Evolutionary conservation across 2,888 invertebrate genomes (phyloP).

Genomic region (Drosophila kokeensis): DNA sequence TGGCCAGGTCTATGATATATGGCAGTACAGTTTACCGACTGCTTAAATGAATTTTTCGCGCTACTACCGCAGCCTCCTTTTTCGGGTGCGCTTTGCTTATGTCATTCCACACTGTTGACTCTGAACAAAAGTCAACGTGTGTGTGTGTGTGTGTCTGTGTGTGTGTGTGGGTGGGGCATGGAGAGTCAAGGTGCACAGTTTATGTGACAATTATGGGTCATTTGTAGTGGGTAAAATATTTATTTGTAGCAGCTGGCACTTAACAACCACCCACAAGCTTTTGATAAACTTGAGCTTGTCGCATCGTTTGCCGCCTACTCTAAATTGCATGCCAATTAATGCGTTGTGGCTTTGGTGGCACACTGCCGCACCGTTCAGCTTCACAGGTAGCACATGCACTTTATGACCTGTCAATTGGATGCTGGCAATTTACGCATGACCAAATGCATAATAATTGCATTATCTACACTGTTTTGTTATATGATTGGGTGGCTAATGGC

Average conservation of each 20-base stretch:
- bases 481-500: conserved; percentile 2
- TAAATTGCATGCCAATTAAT: conserved; percentile 39
- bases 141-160: neutral
- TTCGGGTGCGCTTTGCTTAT: conserved; percentile 17
- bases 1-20: conserved; percentile 65
- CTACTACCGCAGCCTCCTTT: conserved; percentile 19
- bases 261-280: conserved; percentile 10
- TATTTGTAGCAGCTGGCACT: conserved; percentile 41
- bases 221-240: conserved; percentile 48
- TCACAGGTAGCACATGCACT: conserved; percentile 14
- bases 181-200: conserved; percentile 26
- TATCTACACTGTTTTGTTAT: conserved; percentile 2
- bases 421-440: conserved; percentile 4
- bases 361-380: neutral
- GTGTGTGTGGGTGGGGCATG: neutral
- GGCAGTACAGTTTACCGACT: conserved; percentile 73
- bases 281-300: conserved; percentile 37
- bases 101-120: conserved; percentile 74
- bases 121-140: conserved; percentile 71
- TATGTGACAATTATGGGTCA: conserved; percentile 75
- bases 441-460: conserved; percentile 38
- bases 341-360: conserved; percentile 30
- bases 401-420: conserved; percentile 10
- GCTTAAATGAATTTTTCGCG: conserved; percentile 81
- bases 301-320: conserved; percentile 6